Conservation (phyloP, 2,888 invertebrate species). For the Prosapia bicincta region DNA sequence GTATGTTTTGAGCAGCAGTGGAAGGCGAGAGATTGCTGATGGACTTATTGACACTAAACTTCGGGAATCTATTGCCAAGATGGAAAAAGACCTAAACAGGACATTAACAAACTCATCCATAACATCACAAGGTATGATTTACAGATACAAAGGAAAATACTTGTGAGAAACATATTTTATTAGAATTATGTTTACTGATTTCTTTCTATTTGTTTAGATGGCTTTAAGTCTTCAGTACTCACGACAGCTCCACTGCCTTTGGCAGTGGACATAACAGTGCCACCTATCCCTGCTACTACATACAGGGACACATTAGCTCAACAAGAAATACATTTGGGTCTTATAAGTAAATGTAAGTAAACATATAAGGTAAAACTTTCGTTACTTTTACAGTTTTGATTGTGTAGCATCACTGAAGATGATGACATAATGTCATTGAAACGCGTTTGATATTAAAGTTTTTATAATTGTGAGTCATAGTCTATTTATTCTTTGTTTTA, state of each 20-base stretch:
- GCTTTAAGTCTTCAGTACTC: not conserved
- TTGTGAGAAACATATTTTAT: no score
- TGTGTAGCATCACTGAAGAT: no score
- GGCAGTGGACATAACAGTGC: not conserved
- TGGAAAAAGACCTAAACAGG: conserved; percentile 35
- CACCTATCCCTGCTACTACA: not conserved
- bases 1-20: conserved; percentile 55
- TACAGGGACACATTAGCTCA: not conserved
- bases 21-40: conserved; percentile 67
- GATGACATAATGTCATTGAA: no score
- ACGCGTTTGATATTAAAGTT: no score
- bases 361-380: not conserved
- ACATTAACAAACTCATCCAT: conserved; percentile 18
- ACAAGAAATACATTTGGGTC: not conserved
- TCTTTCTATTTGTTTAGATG: not conserved
- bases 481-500: no score
- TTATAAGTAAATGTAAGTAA: not conserved
- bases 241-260: not conserved
- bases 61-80: conserved; percentile 33
- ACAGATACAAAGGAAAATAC: no score
- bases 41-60: conserved; percentile 33
- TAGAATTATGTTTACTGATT: not conserved
- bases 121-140: not conserved
- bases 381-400: no score
- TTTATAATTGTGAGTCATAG: no score